Conservation (phyloP, 2,797 vertebrate genomes). For the Furcifer pardalis region DNA sequence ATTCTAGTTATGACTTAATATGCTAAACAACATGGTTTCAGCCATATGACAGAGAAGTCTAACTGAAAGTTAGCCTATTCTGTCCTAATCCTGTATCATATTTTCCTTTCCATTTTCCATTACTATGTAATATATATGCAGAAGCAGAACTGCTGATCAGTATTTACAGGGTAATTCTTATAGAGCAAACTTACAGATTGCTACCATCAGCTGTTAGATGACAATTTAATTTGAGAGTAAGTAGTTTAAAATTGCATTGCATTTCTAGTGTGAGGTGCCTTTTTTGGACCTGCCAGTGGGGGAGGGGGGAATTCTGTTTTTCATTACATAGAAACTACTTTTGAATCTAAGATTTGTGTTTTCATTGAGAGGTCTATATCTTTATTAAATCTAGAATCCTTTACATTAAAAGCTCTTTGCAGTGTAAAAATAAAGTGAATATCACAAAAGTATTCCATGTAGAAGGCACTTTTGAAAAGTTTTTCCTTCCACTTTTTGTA, state of each 20-base stretch:
- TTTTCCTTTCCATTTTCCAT: not conserved
- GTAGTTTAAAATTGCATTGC: not conserved
- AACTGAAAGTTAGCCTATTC: not conserved
- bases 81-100: not conserved
- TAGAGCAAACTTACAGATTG: not conserved
- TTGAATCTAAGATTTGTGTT: slow-evolving; percentile 2
- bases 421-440: not conserved
- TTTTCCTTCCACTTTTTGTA: slow-evolving; percentile 37
- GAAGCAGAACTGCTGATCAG: not conserved
- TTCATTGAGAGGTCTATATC: not conserved
- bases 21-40: too few relatives aligned
- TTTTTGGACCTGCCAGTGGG: not conserved
- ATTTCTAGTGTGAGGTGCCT: not conserved
- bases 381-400: slow-evolving; percentile 7
- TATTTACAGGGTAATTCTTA: not conserved
- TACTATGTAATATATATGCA: not conserved
- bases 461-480: slow-evolving; percentile 14
- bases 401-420: not conserved
- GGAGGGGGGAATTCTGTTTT: not conserved
- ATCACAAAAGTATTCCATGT: slow-evolving; percentile 9
- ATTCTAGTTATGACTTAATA: too few relatives aligned
- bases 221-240: slow-evolving; percentile 32
- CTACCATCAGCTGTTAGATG: slow-evolving; percentile 11
- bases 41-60: not conserved
- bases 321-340: not conserved